These are phyloP conservation scores for Petromus typicus DNA, from an alignment of 2,113 vertebrate genomes.

Conservation along the genomic window DNA sequence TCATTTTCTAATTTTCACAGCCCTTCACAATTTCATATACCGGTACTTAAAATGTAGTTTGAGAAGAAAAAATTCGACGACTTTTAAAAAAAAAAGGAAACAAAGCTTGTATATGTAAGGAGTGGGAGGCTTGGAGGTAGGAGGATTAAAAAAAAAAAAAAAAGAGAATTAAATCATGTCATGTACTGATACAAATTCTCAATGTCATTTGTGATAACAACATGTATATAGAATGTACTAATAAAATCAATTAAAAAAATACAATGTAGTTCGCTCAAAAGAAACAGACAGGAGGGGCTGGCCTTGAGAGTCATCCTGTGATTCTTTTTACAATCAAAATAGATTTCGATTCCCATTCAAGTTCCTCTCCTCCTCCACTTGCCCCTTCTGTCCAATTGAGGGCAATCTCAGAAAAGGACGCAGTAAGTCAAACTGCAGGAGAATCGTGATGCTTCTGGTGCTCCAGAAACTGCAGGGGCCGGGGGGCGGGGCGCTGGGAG, in stretches of 20 bases:
- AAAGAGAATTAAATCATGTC: no score
- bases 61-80: no score
- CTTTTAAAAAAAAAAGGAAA: no score
- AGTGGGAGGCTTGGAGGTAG: no score
- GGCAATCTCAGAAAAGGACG: background rate
- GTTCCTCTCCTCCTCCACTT: background rate
- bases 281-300: background rate
- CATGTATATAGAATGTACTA: no score
- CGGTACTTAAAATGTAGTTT: background rate
- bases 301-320: background rate
- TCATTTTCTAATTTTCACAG: slow-evolving; percentile 62
- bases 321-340: background rate
- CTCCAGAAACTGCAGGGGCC: background rate
- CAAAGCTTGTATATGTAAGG: no score
- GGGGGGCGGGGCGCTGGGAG: background rate
- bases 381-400: background rate
- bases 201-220: no score
- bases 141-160: no score
- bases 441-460: background rate
- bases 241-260: no score
- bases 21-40: background rate
- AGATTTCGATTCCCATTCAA: slow-evolving; percentile 19
- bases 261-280: slow-evolving; percentile 21
- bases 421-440: background rate
- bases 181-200: no score